A percentile compares a stretch with the other conserved stretches of the same genome.
These are phyloP conservation scores for Tetragonula clypearis DNA, from an alignment of 1,140 invertebrate species.

Conservation along the genomic window DNA sequence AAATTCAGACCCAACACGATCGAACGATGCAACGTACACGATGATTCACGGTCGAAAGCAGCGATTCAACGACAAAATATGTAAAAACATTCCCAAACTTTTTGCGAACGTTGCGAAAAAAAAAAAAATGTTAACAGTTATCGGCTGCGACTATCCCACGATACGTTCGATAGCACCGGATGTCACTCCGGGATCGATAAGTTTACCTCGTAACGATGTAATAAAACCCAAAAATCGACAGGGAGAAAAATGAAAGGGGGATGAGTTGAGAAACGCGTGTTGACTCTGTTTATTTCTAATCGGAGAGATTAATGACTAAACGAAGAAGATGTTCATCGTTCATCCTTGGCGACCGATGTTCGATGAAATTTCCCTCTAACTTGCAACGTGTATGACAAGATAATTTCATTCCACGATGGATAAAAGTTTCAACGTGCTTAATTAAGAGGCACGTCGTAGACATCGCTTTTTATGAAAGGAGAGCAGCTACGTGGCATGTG, in stretches of 20 bases:
- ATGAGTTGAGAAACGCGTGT: neutral
- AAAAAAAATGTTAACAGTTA: constrained; percentile 5
- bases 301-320: neutral
- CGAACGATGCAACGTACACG: neutral
- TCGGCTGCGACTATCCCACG: neutral
- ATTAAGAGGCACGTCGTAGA: neutral
- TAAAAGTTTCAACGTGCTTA: neutral
- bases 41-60: neutral
- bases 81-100: neutral
- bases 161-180: neutral
- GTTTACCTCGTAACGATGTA: neutral
- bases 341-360: neutral
- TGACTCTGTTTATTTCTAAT: neutral
- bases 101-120: neutral
- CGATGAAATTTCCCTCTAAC: too few relatives aligned
- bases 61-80: neutral
- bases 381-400: neutral
- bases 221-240: neutral
- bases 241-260: neutral
- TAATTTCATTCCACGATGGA: neutral
- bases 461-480: neutral
- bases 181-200: neutral
- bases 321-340: neutral
- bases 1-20: neutral
- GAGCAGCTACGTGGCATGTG: too few relatives aligned